Base-by-base conservation (phyloP, 2,113 vertebrate species). In the Varanus komodoensis region DNA sequence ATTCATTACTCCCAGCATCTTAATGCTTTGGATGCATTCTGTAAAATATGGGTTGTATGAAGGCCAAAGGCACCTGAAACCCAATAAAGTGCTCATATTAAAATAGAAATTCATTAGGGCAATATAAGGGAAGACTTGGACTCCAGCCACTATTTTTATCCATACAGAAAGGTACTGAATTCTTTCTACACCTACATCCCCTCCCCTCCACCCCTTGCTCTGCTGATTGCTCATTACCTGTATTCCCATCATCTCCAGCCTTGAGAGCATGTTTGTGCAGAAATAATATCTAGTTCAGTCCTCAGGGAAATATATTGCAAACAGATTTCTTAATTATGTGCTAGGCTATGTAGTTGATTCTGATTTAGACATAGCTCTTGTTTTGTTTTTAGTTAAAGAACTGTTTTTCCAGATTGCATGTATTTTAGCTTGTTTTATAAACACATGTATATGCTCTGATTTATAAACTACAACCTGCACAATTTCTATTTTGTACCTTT, bases 401-500 rank as follows among this genome's bases (percentile, higher is more conserved):
- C 14, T 91, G 82, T 38, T 87, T 48, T 89, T 89, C 71, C 64
- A 69, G 71, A 82, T 89, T 52, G 57, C 82, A 86, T 11, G 57
- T 92, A 12, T 84, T 93, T 88, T 93, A 34, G 84, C 89, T 88
- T 91, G 88, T 69, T 94, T 89, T 89, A 61, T 87, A 7, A 87
- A 82, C 50, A 86, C 3, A 32, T 29, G 38, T 15, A 80, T 74
- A 93, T 71, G 89, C 90, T 89, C 86, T 29, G 74, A 71, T 94
- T 92, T 90, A 82, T 91, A 61, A 89, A 89, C 32, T 57, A 81
- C 32, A 80, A 69, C 0, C 19, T 12, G 34, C 80, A 93, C 78
- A 85, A 38, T 34, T 91, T 95, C 94, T 96, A 91, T 93, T 95
- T 94, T 93, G n/a, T 91, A 94, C 77, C 50, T 92, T 93, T 82